Evolutionary conservation across 2,888 invertebrate species (phyloP), one percentile per base, ranked within the genome.

Genomic region (Stenotaenia linearis): DNA sequence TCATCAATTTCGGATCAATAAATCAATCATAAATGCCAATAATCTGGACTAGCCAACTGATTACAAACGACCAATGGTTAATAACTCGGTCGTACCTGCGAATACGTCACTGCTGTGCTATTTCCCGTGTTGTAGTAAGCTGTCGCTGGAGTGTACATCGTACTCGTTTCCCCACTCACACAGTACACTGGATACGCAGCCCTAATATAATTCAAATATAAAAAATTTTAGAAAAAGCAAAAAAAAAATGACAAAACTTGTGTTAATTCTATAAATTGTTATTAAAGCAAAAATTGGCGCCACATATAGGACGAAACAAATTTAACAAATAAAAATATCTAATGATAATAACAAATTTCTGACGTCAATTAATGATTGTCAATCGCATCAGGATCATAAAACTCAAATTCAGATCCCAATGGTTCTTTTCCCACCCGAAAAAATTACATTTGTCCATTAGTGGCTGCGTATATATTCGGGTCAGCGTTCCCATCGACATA

Each of bases 101-200:
- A 90, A 82, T 90, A 90, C 28, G 90, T 88, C 81, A 90, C 90
- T 69, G 90, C 89, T 21, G 90, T 89, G 15, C 87, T 86, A 80
- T 78, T 89, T 86, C 89, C 90, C 85, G 89, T 90, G 83, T 91
- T 92, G 87, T 90, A 96, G 86, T 90, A 93, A 85, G 90, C 88
- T 85, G 88, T 89, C 84, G 89, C 90, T 84, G 89, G 90, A 86
- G 88, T 91, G 88, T 88, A 90, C 83, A 90, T 89, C 80, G 89
- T 88, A 25, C 85, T 84, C 82, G 88, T 86, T 83, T 92, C 92
- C 15, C 91, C 92, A 81, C 92, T 92, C 75, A 92, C 91, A 85
- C 93, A 93, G 21, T 45, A 40, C 78, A 93, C 92, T 81, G 93
- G 92, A 82, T 86, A 86, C 18, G 86, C 83, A 75, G 83, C 78